Conservation (phyloP, 2,888 invertebrate species). For the Campoplex capitator region DNA sequence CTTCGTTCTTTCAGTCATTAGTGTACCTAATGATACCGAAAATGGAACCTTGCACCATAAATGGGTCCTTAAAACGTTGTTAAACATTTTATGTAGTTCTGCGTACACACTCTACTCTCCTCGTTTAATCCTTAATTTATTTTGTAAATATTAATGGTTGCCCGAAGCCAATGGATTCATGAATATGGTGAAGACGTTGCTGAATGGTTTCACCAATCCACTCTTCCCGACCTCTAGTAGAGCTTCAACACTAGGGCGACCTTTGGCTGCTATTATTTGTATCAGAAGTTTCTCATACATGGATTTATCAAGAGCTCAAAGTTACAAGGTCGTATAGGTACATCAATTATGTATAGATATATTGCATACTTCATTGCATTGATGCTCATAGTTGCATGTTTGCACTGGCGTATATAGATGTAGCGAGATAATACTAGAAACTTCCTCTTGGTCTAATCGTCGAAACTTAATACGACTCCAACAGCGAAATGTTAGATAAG, state of each 20-base stretch:
- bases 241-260: neutral
- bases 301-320: neutral
- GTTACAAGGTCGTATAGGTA: neutral
- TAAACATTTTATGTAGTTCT: neutral
- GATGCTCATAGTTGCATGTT: neutral
- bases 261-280: slow-evolving; percentile 10
- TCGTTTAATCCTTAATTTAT: neutral
- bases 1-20: neutral
- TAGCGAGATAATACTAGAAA: slow-evolving; percentile 22
- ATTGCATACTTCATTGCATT: neutral
- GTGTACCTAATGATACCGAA: neutral
- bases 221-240: neutral
- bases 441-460: slow-evolving; percentile 38
- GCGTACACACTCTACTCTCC: neutral
- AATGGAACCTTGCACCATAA: neutral
- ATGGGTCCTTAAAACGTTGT: neutral
- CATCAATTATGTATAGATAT: neutral
- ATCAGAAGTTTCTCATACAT: slow-evolving; percentile 16
- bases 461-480: slow-evolving; percentile 43
- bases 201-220: neutral
- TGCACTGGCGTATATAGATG: slow-evolving; percentile 1
- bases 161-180: neutral
- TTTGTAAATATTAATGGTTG: neutral
- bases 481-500: slow-evolving; percentile 22
- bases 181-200: neutral